Base-by-base conservation (phyloP, 2,113 vertebrate genomes). In the Gila orcuttii region DNA sequence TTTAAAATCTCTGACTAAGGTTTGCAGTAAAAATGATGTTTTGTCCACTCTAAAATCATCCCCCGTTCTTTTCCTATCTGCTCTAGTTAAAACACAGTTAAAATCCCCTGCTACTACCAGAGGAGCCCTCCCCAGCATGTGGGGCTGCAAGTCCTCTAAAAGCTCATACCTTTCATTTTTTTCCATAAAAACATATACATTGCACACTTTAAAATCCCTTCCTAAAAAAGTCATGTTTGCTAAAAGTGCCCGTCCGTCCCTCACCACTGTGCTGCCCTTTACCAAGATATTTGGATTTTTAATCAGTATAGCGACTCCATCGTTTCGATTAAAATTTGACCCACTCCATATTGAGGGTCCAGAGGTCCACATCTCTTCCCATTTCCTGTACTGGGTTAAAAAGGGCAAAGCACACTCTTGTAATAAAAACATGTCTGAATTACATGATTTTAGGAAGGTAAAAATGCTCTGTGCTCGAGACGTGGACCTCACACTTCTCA, bases 261-360 rank as follows among this genome's bases (percentile, higher is more conserved):
- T 86, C 36, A 90, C 81, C 81, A 89, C 86, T 0, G 77, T 88
- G 60, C 74, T 82, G 17, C 79, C 87, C 52, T 86, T 90, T 39
- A 88, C 76, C 85, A 86, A n/a, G 0, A 86, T 57, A 1, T 84
- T 3, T 0, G 52, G 50, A 0, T 89, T 86, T 9, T 88, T 85
- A 0, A 88, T 83, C 31, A 90, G 55, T 64, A 88, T 62, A 2
- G 74, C 86, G 0, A 90, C 83, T 0, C 79, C 79, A 1, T 86
- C 79, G 0, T 52, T 50, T 10, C 17, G 17, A 3, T 66, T 87
- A 0, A 6, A 13, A 13, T 86, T 23, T 0, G 84, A 87, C 0
- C 86, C 81, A 1, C 87, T 90, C 89, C 85, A 90, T 0, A 89
- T 0, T 0, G 84, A 87, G 12, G 88, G 84, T 0, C 80, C 83